Conservation (phyloP, 2,888 invertebrate species). For the Orthosia cruda region DNA sequence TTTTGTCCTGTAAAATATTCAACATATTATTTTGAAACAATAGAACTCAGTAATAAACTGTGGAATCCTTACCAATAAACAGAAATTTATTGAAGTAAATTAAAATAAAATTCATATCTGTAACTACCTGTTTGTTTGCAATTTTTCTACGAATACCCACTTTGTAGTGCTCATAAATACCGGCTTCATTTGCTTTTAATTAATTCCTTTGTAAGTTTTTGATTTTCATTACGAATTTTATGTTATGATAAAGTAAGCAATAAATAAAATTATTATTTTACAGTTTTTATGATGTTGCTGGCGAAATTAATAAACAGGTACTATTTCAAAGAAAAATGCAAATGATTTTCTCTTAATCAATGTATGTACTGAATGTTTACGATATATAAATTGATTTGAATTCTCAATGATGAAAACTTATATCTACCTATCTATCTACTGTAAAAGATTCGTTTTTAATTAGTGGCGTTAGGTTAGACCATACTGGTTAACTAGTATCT, state of each 20-base stretch:
- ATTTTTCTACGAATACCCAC: not conserved
- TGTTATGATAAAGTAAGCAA: not conserved
- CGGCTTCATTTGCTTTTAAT: constrained; percentile 8
- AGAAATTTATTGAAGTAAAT: constrained; percentile 15
- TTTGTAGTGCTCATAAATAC: not conserved
- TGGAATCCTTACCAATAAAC: not conserved
- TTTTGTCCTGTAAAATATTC: not conserved
- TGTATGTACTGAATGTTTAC: too few relatives aligned
- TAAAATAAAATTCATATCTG: not conserved
- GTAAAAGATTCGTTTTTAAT: too few relatives aligned
- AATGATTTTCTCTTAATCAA: too few relatives aligned
- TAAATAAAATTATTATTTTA: too few relatives aligned
- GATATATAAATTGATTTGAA: not conserved
- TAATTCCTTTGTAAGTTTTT: constrained; percentile 12
- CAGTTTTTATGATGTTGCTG: too few relatives aligned
- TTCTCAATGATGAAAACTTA: too few relatives aligned
- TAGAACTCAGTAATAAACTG: not conserved
- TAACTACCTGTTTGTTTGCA: constrained; percentile 19
- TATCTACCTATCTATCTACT: too few relatives aligned
- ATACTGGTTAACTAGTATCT: too few relatives aligned
- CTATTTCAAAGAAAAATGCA: too few relatives aligned
- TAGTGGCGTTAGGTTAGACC: too few relatives aligned
- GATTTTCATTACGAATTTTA: constrained; percentile 18
- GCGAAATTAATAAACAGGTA: too few relatives aligned
- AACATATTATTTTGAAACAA: constrained; percentile 3